Evolutionary conservation across 2,113 vertebrate species (phyloP).

Genomic region (Puffinus mauretanicus): DNA sequence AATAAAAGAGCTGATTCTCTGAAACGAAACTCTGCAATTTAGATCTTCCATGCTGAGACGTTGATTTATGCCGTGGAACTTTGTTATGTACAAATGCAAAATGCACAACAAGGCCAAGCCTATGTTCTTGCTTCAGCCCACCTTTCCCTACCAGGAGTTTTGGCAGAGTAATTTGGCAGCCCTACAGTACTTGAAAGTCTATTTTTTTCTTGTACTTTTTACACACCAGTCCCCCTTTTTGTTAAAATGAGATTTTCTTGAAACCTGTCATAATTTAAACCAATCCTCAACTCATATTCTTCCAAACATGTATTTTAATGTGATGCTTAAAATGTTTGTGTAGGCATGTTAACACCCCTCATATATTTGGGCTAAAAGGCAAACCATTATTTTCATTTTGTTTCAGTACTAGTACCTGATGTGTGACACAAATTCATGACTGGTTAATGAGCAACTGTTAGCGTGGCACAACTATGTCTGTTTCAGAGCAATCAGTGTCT

Average conservation of each 20-base stretch:
- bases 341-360: neutral
- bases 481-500: constrained; percentile 42
- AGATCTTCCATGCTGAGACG: neutral
- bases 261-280: neutral
- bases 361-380: constrained; percentile 4
- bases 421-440: constrained; percentile 20
- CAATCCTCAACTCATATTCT: neutral
- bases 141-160: neutral
- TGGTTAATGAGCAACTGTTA: constrained; percentile 41
- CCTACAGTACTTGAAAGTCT: neutral
- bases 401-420: constrained; percentile 45
- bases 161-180: constrained; percentile 10
- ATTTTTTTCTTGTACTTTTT: neutral
- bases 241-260: neutral
- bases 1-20: neutral
- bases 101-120: neutral
- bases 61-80: neutral
- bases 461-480: neutral
- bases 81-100: neutral
- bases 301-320: neutral
- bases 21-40: neutral
- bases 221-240: neutral
- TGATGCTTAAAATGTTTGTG: constrained; percentile 17
- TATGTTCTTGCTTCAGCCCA: neutral
- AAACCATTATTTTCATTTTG: constrained; percentile 13